Conservation (phyloP, 1,140 invertebrate genomes). For the Bombus impatiens region DNA sequence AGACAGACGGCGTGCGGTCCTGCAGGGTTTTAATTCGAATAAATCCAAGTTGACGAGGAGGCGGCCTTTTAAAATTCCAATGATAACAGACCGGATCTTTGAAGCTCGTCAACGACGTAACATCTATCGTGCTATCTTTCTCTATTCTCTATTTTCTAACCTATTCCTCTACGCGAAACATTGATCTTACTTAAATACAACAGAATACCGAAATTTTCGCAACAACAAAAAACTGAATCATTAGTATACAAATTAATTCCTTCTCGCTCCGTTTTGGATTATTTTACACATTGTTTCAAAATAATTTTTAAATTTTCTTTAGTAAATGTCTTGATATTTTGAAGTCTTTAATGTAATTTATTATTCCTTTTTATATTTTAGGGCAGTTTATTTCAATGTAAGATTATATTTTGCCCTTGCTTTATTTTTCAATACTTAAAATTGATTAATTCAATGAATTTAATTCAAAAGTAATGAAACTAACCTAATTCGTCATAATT, state of each 20-base stretch:
- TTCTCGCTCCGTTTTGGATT: too few relatives aligned
- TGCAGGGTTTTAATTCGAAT: slow-evolving; percentile 81
- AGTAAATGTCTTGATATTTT: neutral
- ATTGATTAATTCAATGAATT: too few relatives aligned
- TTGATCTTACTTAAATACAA: neutral
- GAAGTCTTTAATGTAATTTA: neutral
- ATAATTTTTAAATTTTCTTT: neutral
- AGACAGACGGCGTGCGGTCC: slow-evolving; percentile 63
- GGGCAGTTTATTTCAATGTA: too few relatives aligned
- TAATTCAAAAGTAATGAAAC: too few relatives aligned
- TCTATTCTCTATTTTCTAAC: slow-evolving; percentile 20
- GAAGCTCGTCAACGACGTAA: slow-evolving; percentile 34
- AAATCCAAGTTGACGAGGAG: slow-evolving; percentile 81
- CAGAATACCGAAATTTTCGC: neutral
- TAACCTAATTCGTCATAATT: too few relatives aligned
- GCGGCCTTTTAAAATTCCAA: slow-evolving; percentile 82
- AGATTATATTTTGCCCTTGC: too few relatives aligned
- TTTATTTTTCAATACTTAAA: too few relatives aligned
- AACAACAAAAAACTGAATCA: neutral
- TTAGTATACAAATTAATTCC: neutral
- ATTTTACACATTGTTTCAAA: neutral
- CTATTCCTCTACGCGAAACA: neutral
- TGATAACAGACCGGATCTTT: slow-evolving; percentile 73
- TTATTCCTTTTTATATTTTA: neutral
- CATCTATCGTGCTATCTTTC: slow-evolving; percentile 31